Evolutionary conservation across 2,888 invertebrate species (phyloP).

Genomic region (Adelphocoris suturalis): DNA sequence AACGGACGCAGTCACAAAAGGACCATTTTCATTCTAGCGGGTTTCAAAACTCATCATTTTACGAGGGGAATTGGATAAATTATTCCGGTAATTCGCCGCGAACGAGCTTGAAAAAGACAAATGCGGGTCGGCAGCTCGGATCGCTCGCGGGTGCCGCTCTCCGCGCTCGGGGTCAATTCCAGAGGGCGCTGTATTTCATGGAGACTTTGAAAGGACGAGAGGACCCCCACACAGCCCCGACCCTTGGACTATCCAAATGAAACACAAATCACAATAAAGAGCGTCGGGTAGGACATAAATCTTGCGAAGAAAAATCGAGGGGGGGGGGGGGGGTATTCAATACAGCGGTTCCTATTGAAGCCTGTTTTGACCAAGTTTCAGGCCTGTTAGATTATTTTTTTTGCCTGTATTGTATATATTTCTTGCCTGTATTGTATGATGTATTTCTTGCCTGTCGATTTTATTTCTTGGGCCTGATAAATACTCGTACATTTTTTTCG

Average conservation of each 20-base stretch:
- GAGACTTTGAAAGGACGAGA: slow-evolving; percentile 9
- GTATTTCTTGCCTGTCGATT: too few species aligned
- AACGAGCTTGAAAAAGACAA: neutral
- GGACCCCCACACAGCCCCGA: neutral
- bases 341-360: slow-evolving; percentile 2
- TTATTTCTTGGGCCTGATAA: too few species aligned
- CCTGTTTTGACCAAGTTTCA: slow-evolving; percentile 3
- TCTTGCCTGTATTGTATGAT: too few species aligned
- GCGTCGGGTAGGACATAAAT: slow-evolving; percentile 13
- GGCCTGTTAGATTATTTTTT: neutral
- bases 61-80: slow-evolving; percentile 8
- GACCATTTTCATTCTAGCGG: neutral
- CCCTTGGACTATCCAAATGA: neutral
- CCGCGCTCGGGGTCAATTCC: slow-evolving; percentile 9
- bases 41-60: slow-evolving; percentile 3
- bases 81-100: neutral
- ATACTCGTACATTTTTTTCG: too few species aligned
- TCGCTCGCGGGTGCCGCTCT: neutral
- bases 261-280: slow-evolving; percentile 36
- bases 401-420: too few species aligned
- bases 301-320: neutral
- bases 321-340: neutral
- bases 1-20: neutral
- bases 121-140: neutral
- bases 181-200: slow-evolving; percentile 25